These are phyloP conservation scores for Nothobranchius furzeri DNA, from an alignment of 2,113 vertebrate genomes.

Conservation along the genomic window DNA sequence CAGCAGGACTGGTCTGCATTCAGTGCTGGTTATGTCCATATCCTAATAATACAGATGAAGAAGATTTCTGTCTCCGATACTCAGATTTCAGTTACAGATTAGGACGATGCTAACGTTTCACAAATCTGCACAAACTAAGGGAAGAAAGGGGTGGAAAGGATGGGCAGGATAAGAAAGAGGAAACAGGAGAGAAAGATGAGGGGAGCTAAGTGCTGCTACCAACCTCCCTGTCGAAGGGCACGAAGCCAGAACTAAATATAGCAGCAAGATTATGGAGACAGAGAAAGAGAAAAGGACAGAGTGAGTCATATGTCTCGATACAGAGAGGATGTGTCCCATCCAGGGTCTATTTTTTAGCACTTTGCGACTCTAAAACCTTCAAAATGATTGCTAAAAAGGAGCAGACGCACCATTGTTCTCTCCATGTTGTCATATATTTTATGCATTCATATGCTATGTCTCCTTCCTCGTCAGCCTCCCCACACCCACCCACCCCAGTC, in stretches of 20 bases:
- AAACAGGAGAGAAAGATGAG: conserved; percentile 15
- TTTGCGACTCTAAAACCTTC: conserved; percentile 4
- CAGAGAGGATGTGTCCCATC: conserved; percentile 44
- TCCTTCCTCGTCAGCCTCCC: neutral
- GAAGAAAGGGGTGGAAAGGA: neutral
- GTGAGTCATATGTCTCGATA: conserved; percentile 71
- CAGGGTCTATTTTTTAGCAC: conserved; percentile 24
- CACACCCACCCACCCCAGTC: conserved; percentile 4
- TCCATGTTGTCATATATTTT: neutral
- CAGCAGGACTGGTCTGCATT: neutral
- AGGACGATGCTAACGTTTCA: neutral
- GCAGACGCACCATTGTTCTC: neutral
- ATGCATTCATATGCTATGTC: neutral
- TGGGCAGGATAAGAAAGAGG: neutral
- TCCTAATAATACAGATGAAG: no score
- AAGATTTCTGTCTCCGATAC: no score
- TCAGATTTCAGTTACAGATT: neutral
- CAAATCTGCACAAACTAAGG: neutral
- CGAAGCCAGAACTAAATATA: conserved; percentile 79
- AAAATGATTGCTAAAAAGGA: neutral
- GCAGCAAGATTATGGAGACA: conserved; percentile 71
- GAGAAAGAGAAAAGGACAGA: conserved; percentile 47
- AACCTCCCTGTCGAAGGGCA: conserved; percentile 74
- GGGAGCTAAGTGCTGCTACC: conserved; percentile 57
- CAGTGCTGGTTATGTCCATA: neutral